Percentiles rank a stretch among this genome's conserved stretches.
phyloP scores from a whole-genome alignment of 2,888 invertebrate genomes.

The Coecobrya sp. region DNA sequence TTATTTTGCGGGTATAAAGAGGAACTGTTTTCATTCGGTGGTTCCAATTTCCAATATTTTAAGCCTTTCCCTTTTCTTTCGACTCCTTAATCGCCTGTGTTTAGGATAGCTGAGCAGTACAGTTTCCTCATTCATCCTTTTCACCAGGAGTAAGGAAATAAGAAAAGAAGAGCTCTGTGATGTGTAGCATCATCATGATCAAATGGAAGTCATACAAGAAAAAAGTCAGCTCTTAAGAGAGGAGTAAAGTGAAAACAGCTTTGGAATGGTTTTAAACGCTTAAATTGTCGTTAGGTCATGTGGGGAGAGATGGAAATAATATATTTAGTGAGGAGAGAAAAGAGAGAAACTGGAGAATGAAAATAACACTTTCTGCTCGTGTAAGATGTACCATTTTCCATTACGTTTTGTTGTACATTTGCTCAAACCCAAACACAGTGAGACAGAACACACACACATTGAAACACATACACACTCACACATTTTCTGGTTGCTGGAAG shows the following conservation, averaged over 20 bases:
- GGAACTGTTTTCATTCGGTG: slow-evolving; percentile 11
- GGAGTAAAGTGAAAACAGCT: slow-evolving; percentile 65
- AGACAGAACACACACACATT: no score
- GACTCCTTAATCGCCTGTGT: slow-evolving; percentile 57
- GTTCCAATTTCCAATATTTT: slow-evolving; percentile 69
- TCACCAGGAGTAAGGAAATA: slow-evolving; percentile 4
- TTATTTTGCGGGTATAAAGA: slow-evolving; percentile 9
- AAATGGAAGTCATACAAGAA: slow-evolving; percentile 5
- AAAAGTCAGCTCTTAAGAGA: slow-evolving; percentile 42
- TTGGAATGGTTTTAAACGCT: slow-evolving; percentile 72
- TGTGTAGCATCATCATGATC: slow-evolving; percentile 33
- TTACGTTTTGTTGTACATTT: slow-evolving; percentile 2
- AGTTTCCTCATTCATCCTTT: slow-evolving; percentile 17
- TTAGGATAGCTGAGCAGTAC: slow-evolving; percentile 15
- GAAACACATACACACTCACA: neutral
- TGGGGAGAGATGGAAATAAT: slow-evolving; percentile 74
- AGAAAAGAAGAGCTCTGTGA: neutral
- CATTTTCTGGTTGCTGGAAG: slow-evolving; percentile 3
- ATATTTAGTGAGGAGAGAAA: slow-evolving; percentile 55
- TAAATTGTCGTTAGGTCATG: slow-evolving; percentile 79
- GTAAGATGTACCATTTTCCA: slow-evolving; percentile 23
- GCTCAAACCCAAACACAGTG: neutral
- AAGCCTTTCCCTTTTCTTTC: neutral
- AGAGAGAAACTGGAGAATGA: neutral
- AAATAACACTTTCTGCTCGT: neutral